Base-by-base conservation (phyloP, 2,797 vertebrate genomes). In the Pipistrellus pipistrellus region DNA sequence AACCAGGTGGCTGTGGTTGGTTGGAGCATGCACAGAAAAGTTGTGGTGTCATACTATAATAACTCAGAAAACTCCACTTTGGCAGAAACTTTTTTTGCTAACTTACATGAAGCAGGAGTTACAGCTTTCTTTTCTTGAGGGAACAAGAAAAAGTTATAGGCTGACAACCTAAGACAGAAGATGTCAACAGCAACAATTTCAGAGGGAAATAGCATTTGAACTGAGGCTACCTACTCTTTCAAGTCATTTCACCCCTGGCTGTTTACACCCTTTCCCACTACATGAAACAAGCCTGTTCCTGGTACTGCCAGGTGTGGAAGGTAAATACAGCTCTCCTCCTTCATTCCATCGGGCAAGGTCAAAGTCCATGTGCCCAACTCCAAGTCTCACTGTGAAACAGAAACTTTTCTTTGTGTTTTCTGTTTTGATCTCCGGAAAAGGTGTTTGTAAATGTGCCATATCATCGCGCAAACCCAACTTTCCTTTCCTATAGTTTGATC, bases 401-500 rank as follows among this genome's bases (percentile, higher is more conserved):
- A 51, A 8, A 21, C 15, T 41, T 91, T 0, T 46, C 27, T 85
- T 41, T 15, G 3, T 90, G 38, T 5, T 77, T 75, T 27, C 62
- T 64, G 4, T 68, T 94, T 62, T 35, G 20, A 48, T 92, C 23
- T 84, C 46, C 78, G 23, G 55, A 78, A 88, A 88, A 87, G 18
- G 17, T 78, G 21, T 30, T 78, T 55, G 46, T 53, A 90, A 78
- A 83, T 75, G 5, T 66, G 41, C 14, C 7, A 0, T 30, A 38
- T 76, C 53, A 66, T 75, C 30, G 25, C 81, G 77, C 84, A 94
- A 91, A 41, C 41, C 44, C 66, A 85, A 62, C 23, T 78, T 83
- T 35, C 38, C 53, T 25, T 73, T 77, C 55, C 41, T 94, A 18
- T 80, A 69, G 76, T 95, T 95, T 88, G 77, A 94, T 96, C 48